Percentiles rank a stretch among this genome's conserved stretches.
Conservation (phyloP, 2,888 invertebrate species). For the Andrena hattorfiana region DNA sequence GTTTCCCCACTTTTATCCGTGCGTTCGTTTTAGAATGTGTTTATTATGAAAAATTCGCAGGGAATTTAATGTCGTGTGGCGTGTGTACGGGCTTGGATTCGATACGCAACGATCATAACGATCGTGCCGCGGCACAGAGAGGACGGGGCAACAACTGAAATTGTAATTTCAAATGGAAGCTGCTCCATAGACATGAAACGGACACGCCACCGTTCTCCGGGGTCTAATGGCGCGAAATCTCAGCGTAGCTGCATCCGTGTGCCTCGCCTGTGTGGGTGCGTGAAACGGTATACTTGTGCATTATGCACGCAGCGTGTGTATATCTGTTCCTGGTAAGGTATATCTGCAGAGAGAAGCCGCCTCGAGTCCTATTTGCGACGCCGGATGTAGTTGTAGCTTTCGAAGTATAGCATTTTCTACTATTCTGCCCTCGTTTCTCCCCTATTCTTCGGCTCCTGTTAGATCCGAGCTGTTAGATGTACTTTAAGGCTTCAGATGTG, state of each 20-base stretch:
- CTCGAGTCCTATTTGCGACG: conserved; percentile 24
- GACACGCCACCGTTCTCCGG: conserved; percentile 52
- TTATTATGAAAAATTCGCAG: conserved; percentile 15
- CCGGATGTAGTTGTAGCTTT: conserved; percentile 27
- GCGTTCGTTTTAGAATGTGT: conserved; percentile 19
- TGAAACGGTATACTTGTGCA: conserved; percentile 41
- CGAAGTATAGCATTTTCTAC: conserved; percentile 5
- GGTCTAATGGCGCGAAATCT: conserved; percentile 66
- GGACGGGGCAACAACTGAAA: conserved; percentile 49
- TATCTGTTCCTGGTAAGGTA: conserved; percentile 36
- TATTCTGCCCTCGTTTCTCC: conserved; percentile 18
- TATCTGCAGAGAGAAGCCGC: conserved; percentile 33
- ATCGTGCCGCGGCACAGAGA: conserved; percentile 52
- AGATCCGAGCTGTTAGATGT: background rate
- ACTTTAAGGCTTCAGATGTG: background rate
- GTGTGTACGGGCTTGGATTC: background rate
- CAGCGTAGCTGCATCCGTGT: conserved; percentile 42
- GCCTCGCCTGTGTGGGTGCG: conserved; percentile 18
- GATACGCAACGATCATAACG: conserved; percentile 58
- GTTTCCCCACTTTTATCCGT: conserved; percentile 8
- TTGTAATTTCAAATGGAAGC: conserved; percentile 76
- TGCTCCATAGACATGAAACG: conserved; percentile 67
- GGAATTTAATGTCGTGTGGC: conserved; percentile 24
- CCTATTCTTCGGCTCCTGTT: background rate
- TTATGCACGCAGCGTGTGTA: conserved; percentile 45